Conservation (phyloP, 2,888 invertebrate genomes). For the Schizaphis graminum region DNA sequence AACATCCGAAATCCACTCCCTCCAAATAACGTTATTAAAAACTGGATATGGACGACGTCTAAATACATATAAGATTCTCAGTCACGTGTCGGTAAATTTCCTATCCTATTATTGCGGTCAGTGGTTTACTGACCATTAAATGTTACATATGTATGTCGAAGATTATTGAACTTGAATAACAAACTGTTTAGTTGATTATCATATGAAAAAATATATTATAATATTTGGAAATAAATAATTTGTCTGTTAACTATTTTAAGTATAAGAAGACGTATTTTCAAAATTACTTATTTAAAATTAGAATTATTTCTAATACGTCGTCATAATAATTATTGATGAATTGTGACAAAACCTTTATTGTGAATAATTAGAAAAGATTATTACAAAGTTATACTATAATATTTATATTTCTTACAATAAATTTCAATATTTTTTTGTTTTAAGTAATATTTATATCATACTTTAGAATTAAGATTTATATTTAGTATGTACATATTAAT, state of each 20-base stretch:
- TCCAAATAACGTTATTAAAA: constrained; percentile 37
- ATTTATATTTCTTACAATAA: background rate
- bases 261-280: background rate
- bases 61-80: constrained; percentile 27
- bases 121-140: constrained; percentile 44
- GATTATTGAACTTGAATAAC: constrained; percentile 44
- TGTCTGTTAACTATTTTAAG: background rate
- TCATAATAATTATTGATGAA: background rate
- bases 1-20: constrained; percentile 60
- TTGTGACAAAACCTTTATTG: background rate
- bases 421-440: background rate
- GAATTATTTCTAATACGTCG: background rate
- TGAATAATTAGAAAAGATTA: background rate
- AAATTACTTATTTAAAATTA: background rate
- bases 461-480: background rate
- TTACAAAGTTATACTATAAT: background rate
- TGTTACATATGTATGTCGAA: constrained; percentile 8
- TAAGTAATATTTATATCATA: background rate
- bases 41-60: background rate
- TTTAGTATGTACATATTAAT: background rate
- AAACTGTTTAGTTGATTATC: background rate
- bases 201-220: background rate
- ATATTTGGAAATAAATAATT: background rate
- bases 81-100: constrained; percentile 50
- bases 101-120: constrained; percentile 57